These are phyloP conservation scores for Aurelia aurita complex sp. Pacific DNA, from an alignment of 30 jellyfish, hydroid and myxozoan genomes.

Conservation along the genomic window DNA sequence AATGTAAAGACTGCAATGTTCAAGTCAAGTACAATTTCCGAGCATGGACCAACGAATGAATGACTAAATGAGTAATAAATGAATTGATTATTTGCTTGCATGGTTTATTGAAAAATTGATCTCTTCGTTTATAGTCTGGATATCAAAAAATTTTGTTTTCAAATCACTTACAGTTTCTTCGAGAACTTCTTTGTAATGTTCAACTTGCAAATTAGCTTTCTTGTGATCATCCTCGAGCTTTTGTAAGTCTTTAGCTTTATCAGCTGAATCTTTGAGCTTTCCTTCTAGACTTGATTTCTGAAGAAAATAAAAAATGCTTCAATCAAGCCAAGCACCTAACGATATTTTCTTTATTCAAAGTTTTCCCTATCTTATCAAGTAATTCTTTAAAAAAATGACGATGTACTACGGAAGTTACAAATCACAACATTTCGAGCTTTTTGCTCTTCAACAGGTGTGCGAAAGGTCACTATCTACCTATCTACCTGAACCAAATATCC, in stretches of 20 bases:
- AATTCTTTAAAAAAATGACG: too few relatives aligned
- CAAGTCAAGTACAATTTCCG: not conserved
- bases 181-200: conserved; percentile 75
- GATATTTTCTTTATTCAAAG: too few relatives aligned
- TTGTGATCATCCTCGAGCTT: conserved; percentile 67
- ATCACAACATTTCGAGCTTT: too few relatives aligned
- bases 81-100: not conserved
- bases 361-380: too few relatives aligned
- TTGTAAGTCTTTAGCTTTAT: conserved; percentile 32
- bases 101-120: not conserved
- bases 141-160: not conserved
- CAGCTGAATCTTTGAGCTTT: conserved; percentile 40
- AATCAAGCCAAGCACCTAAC: too few relatives aligned
- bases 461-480: too few relatives aligned
- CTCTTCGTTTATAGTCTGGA: not conserved
- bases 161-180: conserved; percentile 77
- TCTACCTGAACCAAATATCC: too few relatives aligned
- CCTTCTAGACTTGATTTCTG: conserved; percentile 44
- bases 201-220: conserved; percentile 47
- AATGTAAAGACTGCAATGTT: not conserved
- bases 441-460: too few relatives aligned
- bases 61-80: not conserved
- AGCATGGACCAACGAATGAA: not conserved
- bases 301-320: not conserved
- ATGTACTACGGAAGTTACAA: too few relatives aligned